These are phyloP conservation scores for Brachyrhaphis roseni DNA, from an alignment of 2,797 vertebrate genomes.

Conservation along the genomic window DNA sequence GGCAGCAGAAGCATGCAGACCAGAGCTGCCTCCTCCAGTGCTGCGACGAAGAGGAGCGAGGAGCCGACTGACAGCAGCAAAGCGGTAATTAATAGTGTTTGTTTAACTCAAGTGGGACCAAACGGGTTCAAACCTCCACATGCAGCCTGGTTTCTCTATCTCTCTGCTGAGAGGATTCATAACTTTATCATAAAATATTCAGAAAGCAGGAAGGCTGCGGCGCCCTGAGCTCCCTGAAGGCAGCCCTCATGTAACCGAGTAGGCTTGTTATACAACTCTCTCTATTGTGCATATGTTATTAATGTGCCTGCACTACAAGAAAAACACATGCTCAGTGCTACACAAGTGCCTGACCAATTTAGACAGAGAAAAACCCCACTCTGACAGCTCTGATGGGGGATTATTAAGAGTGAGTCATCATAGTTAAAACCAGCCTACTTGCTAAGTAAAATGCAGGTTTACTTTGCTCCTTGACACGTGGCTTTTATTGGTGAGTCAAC, in stretches of 20 bases:
- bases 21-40: constrained; percentile 50
- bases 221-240: too few relatives aligned
- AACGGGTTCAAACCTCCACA: not conserved
- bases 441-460: not conserved
- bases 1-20: constrained; percentile 47
- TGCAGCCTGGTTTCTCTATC: not conserved
- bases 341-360: not conserved
- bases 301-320: not conserved
- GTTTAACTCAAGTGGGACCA: constrained; percentile 15
- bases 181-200: constrained; percentile 24
- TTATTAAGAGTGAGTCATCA: not conserved
- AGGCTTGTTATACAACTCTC: constrained; percentile 45
- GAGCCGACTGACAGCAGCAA: constrained; percentile 41
- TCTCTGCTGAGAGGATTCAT: not conserved
- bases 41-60: constrained; percentile 45
- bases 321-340: not conserved
- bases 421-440: not conserved
- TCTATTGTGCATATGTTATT: not conserved
- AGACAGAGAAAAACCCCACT: not conserved
- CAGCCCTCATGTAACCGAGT: constrained; percentile 4
- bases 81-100: constrained; percentile 68
- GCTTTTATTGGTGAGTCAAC: constrained; percentile 11
- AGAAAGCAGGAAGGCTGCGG: constrained; percentile 4
- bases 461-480: not conserved
- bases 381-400: not conserved